phyloP scores from a whole-genome alignment of 2,888 invertebrate species.

The Athalia cordata region DNA sequence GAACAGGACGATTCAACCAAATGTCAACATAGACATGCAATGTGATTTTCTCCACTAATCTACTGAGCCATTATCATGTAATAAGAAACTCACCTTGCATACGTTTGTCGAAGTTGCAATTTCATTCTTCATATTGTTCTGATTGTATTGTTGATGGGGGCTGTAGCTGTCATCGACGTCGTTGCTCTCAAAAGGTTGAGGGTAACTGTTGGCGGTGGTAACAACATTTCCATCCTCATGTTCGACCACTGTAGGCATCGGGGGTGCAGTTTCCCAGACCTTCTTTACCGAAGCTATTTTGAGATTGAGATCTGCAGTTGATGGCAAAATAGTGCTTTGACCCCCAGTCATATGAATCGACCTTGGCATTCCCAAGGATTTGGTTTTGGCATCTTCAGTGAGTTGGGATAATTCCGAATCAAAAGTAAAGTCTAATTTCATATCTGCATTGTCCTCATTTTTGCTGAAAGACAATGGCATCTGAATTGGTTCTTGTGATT shows the following conservation, averaged over 20 bases:
- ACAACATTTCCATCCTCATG: constrained; percentile 76
- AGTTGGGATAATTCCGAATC: constrained; percentile 87
- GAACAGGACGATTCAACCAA: too few species aligned
- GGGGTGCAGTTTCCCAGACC: constrained; percentile 82
- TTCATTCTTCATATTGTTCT: constrained; percentile 74
- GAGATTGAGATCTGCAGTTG: constrained; percentile 92
- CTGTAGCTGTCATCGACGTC: constrained; percentile 76
- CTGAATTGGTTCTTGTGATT: constrained; percentile 74
- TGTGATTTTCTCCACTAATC: not conserved
- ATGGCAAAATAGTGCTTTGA: constrained; percentile 85
- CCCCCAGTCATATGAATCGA: constrained; percentile 79
- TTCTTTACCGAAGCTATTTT: constrained; percentile 96
- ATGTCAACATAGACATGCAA: not conserved
- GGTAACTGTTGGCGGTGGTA: constrained; percentile 68
- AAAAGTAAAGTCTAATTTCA: constrained; percentile 94
- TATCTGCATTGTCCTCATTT: constrained; percentile 87
- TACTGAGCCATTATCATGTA: not conserved
- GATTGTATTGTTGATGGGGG: constrained; percentile 76
- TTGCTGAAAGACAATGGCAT: constrained; percentile 84
- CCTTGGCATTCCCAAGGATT: constrained; percentile 77
- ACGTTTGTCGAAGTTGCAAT: constrained; percentile 81
- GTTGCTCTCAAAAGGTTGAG: constrained; percentile 72
- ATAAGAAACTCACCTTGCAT: constrained; percentile 78
- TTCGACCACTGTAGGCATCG: constrained; percentile 82
- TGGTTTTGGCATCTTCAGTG: constrained; percentile 82